Conservation (phyloP, 1,140 invertebrate genomes). For the Zaprionus vittiger region DNA sequence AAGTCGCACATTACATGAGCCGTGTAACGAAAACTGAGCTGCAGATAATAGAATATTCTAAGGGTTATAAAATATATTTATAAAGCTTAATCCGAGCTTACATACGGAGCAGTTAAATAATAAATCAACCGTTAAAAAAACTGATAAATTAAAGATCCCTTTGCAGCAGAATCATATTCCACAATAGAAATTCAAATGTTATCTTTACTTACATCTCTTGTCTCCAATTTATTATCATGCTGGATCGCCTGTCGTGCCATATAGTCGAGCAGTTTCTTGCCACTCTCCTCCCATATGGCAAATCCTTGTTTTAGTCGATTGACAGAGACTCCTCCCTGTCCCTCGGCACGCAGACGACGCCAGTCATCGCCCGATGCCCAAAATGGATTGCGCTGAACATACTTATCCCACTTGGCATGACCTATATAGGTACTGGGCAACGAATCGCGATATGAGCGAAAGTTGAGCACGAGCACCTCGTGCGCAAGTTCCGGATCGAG, state of each 20-base stretch:
- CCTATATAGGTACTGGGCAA: conserved; percentile 61
- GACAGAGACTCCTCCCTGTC: conserved; percentile 85
- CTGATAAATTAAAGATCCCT: no score
- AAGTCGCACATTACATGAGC: conserved; percentile 85
- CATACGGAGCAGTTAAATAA: no score
- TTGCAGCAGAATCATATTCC: no score
- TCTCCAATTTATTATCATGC: conserved; percentile 52
- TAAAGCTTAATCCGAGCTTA: no score
- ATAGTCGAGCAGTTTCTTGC: conserved; percentile 54
- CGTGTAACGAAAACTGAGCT: conserved; percentile 84
- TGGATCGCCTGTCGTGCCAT: conserved; percentile 29
- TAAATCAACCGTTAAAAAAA: no score
- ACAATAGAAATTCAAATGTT: no score
- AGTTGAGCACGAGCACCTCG: conserved; percentile 85
- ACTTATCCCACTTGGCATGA: conserved; percentile 80
- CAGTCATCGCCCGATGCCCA: conserved; percentile 84
- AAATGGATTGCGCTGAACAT: conserved; percentile 84
- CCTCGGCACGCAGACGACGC: conserved; percentile 85
- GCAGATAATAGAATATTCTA: neutral
- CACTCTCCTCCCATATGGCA: conserved; percentile 70
- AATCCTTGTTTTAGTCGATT: conserved; percentile 67
- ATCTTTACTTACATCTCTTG: conserved; percentile 64
- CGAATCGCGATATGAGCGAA: conserved; percentile 82
- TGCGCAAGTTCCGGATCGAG: conserved; percentile 85
- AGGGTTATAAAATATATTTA: no score